phyloP scores from a whole-genome alignment of 2,113 vertebrate species.

The Callocephalon fimbriatum region DNA sequence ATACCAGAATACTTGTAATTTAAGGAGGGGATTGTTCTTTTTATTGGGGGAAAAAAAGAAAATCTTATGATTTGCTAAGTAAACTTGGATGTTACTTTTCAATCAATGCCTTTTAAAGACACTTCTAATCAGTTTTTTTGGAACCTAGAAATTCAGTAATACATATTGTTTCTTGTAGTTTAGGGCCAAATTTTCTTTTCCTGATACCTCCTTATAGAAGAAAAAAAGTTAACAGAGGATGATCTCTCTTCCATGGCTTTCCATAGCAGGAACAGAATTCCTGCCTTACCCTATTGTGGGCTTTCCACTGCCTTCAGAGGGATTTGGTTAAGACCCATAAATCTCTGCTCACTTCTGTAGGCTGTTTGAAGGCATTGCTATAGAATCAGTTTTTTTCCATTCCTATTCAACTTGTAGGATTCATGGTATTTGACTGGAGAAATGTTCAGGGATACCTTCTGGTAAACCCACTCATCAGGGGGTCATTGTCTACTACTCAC shows the following conservation, averaged over 20 bases:
- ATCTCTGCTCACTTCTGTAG: background rate
- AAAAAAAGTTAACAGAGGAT: background rate
- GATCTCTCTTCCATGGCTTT: background rate
- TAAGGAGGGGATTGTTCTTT: background rate
- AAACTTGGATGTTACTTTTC: background rate
- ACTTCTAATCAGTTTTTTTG: background rate
- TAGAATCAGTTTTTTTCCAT: background rate
- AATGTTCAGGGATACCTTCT: background rate
- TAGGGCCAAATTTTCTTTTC: background rate
- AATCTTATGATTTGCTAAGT: background rate
- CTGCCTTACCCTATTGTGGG: background rate
- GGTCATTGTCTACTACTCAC: background rate
- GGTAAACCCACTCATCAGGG: background rate
- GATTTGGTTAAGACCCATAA: slow-evolving; percentile 20
- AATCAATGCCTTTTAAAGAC: background rate
- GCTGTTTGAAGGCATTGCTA: background rate
- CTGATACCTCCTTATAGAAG: background rate
- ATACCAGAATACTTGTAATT: background rate
- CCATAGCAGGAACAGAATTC: slow-evolving; percentile 7
- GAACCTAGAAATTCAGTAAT: background rate
- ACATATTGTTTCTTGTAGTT: background rate
- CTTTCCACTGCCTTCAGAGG: slow-evolving; percentile 1
- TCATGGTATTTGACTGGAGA: background rate
- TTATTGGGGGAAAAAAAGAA: background rate
- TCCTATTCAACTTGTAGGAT: background rate